Base-by-base conservation (phyloP, 2,113 vertebrate species). In the Bubalus kerabau region DNA sequence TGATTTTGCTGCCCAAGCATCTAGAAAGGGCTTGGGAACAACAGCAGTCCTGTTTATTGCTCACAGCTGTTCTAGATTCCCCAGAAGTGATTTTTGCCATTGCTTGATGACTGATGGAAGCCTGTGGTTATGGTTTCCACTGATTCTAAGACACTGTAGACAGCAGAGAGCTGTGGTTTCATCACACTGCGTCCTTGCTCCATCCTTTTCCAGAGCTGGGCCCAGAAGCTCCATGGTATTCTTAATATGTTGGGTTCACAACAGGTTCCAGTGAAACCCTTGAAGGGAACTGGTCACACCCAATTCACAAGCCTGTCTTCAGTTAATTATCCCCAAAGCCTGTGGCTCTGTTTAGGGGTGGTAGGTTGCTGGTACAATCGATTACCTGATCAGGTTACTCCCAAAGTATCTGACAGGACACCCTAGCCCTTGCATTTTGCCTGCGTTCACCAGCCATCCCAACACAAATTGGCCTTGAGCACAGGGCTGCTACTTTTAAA, bases 141-240 rank as follows among this genome's bases (percentile, higher is more conserved):
- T 11, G 2, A 17, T 82, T n/a, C 16, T 52, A 52, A n/a, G 26
- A 52, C 48, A 21, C 10, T 52, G 78, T 17, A n/a, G 19, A 52
- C 30, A 23, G 48, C 80, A 82, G 32, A 54, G 10, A 54, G 6
- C 30, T 82, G 19, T 30, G 6, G 17, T n/a, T n/a, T n/a, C 48
- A n/a, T n/a, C 3, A 21, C 48, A 7, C 30, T 52, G 17, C 0
- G 0, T 23, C 48, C 3, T n/a, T 32, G 80, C 30, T 54, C 30
- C 2, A 12, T 21, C 80, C 3, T 13, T 10, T n/a, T n/a, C 80
- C 48, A 82, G 5, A n/a, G 30, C 48, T n/a, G 30, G 48, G 17
- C 48, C 48, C 48, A n/a, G 48, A 23, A 52, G 30, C 30, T 1
- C 30, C 48, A 54, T 32, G 48, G 30, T 82, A n/a, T 50, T 50